Conservation (phyloP, 1,140 invertebrate genomes). For the Nixonia krombeini region DNA sequence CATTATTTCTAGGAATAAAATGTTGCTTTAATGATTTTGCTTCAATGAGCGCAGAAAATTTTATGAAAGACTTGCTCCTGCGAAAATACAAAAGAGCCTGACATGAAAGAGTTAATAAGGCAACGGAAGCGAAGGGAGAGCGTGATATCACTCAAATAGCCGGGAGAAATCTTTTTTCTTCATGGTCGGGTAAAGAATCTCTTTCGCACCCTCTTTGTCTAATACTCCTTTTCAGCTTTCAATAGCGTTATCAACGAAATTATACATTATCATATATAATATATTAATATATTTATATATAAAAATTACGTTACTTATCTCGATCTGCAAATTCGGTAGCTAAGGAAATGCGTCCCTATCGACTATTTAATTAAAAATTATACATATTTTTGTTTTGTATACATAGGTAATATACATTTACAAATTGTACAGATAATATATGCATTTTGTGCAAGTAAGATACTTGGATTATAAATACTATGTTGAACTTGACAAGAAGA, state of each 20-base stretch:
- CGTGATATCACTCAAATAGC: neutral
- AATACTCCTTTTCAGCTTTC: conserved; percentile 17
- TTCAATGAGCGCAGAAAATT: no score
- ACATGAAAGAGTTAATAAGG: neutral
- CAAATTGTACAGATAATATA: conserved; percentile 18
- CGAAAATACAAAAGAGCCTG: neutral
- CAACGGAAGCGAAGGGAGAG: conserved; percentile 2
- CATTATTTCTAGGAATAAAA: neutral
- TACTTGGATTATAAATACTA: conserved; percentile 6
- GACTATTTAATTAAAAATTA: conserved; percentile 8
- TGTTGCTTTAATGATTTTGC: neutral
- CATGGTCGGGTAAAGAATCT: neutral
- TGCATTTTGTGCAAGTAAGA: conserved; percentile 14
- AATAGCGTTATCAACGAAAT: conserved; percentile 10
- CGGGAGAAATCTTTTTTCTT: conserved; percentile 2
- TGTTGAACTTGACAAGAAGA: conserved; percentile 11
- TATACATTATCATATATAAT: neutral
- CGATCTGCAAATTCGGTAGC: neutral
- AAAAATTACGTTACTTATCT: conserved; percentile 10
- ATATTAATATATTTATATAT: conserved; percentile 5
- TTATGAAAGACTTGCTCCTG: no score
- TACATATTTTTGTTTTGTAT: conserved; percentile 4
- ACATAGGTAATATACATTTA: conserved; percentile 12
- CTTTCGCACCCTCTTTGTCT: neutral
- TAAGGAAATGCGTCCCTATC: neutral